Percentiles rank a stretch among this genome's conserved stretches.
phyloP scores from a whole-genome alignment of 2,113 vertebrate genomes.

The Caretta caretta region DNA sequence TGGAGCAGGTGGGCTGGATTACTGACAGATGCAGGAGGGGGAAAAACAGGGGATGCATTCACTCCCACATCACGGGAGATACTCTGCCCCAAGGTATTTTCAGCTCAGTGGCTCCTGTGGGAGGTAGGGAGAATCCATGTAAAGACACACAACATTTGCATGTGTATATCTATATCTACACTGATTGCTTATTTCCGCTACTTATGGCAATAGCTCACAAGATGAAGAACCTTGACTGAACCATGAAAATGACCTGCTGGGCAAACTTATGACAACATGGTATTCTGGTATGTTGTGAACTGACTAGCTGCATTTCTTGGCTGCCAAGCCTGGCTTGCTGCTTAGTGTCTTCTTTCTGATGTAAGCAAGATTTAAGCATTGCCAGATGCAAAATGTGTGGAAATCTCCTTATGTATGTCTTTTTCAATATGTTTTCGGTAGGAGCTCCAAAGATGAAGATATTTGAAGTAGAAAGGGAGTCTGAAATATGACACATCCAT shows the following conservation, averaged over 20 bases:
- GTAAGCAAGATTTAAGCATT: background rate
- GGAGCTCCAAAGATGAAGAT: background rate
- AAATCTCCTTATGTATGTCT: background rate
- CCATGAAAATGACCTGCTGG: background rate
- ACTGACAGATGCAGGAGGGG: background rate
- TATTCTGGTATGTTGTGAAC: background rate
- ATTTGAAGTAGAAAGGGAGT: background rate
- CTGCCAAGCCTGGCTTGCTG: background rate
- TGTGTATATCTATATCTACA: background rate
- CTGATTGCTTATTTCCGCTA: background rate
- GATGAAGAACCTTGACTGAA: background rate
- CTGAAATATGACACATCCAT: background rate
- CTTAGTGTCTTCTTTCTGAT: background rate
- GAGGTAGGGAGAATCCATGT: background rate
- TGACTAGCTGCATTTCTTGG: background rate
- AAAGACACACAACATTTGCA: background rate
- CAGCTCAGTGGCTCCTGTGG: background rate
- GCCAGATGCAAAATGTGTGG: background rate
- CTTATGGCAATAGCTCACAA: background rate
- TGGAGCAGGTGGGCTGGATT: background rate
- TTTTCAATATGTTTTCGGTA: background rate
- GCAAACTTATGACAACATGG: background rate
- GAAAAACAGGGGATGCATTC: background rate
- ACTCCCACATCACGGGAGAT: background rate
- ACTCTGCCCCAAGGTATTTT: background rate